Base-by-base conservation (phyloP, 2,888 invertebrate genomes). In the Troides aeacus region DNA sequence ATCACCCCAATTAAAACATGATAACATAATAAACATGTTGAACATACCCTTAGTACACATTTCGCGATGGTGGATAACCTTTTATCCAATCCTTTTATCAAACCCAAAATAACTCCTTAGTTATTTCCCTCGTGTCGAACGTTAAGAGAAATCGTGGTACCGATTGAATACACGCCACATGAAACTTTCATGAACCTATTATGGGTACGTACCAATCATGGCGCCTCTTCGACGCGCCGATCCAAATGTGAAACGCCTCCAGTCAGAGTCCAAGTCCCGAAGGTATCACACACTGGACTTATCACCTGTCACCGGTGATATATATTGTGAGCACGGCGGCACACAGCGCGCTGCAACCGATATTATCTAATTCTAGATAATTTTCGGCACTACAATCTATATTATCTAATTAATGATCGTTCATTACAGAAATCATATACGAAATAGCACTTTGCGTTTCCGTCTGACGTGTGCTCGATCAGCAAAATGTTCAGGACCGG, bases 151-250 rank as follows among this genome's bases (percentile, higher is more conserved):
- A 10, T 10, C 39, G 10, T 10, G 8, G 39, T 39, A 10, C 39
- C 39, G 10, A 7, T 10, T 39, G 39, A 7, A 10, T 39, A 39
- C 39, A 39, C 39, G 39, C 39, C 39, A 10, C 39, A 10, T 39
- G 39, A 39, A 39, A 39, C 10, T 39, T 39, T 39, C 39, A 39
- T 10, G 7, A 39, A 39, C 8, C 10, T 7, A 10, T 39, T 56
- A 15, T 56, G 42, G 8, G 2, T 0, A 68, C 63, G 6, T 68
- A 68, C 68, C 68, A 58, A 63, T 50, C 68, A 68, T 68, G 15
- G 50, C 68, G 63, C 21, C 58, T 58, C 10, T 1, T 24, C 6
- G 63, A 63, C 68, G 68, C 59, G n/a, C 30, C 5, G 17, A 23
- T 36, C 39, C 23, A 18, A 15, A 59, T 24, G 1, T 30, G 39